Evolutionary conservation across 2,113 vertebrate genomes (phyloP).

Genomic region (Podilymbus podiceps): DNA sequence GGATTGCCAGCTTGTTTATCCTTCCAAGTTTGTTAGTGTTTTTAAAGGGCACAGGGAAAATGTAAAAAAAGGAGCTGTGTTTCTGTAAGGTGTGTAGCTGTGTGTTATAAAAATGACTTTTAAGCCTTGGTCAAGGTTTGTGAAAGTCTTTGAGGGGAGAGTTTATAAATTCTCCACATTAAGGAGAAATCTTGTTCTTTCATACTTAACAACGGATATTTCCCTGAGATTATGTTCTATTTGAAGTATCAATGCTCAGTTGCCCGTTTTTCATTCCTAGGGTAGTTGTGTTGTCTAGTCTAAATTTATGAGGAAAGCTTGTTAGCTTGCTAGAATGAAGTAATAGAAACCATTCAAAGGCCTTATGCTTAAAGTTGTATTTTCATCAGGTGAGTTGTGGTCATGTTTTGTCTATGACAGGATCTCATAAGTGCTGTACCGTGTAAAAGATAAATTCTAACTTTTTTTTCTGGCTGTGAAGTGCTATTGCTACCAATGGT

Average conservation of each 20-base stretch:
- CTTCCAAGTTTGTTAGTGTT: background rate
- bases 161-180: background rate
- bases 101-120: background rate
- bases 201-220: background rate
- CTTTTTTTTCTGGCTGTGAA: background rate
- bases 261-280: background rate
- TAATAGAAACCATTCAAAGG: background rate
- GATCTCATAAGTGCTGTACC: background rate
- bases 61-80: background rate
- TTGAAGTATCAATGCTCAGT: background rate
- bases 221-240: background rate
- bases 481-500: background rate
- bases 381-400: background rate
- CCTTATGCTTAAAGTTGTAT: background rate
- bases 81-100: background rate
- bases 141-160: background rate
- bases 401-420: background rate
- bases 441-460: background rate
- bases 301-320: background rate
- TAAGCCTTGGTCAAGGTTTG: background rate
- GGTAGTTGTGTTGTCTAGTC: background rate
- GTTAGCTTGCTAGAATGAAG: background rate
- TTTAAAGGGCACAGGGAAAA: background rate
- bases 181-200: background rate
- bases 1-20: background rate